Conservation (phyloP, 2,888 invertebrate genomes). For the Ceramica pisi region DNA sequence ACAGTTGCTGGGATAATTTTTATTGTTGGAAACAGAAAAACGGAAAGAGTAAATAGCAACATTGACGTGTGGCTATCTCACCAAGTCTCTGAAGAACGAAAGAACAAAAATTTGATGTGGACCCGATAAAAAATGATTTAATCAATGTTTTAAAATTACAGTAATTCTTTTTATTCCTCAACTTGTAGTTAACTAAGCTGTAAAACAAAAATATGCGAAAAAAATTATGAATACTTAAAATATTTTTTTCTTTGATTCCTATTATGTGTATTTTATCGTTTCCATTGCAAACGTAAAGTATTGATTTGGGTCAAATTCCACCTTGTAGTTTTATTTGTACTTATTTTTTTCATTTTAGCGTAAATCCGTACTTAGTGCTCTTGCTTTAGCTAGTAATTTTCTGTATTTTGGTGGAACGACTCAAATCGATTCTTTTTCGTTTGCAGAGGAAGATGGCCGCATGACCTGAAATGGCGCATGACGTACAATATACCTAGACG, state of each 20-base stretch:
- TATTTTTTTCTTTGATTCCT: neutral
- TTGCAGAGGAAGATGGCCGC: constrained; percentile 71
- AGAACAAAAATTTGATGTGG: constrained; percentile 8
- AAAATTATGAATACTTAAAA: constrained; percentile 8
- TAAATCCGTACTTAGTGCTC: constrained; percentile 54
- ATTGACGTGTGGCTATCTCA: constrained; percentile 6
- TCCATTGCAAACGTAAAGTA: constrained; percentile 70
- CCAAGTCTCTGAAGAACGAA: constrained; percentile 42
- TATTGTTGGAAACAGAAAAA: constrained; percentile 18
- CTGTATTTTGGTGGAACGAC: constrained; percentile 80
- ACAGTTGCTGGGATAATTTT: constrained; percentile 16
- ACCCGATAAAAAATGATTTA: constrained; percentile 16
- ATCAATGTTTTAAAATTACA: constrained; percentile 4
- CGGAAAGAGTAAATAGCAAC: constrained; percentile 16
- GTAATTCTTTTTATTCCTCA: constrained; percentile 4
- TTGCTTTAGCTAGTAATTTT: constrained; percentile 65
- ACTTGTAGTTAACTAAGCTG: neutral
- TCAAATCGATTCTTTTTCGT: constrained; percentile 84
- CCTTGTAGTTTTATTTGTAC: constrained; percentile 65
- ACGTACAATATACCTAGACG: constrained; percentile 57
- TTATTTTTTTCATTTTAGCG: constrained; percentile 44
- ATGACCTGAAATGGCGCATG: constrained; percentile 53
- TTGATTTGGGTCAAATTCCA: constrained; percentile 88
- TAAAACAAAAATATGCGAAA: constrained; percentile 11
- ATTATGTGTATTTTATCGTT: constrained; percentile 20